Percentiles rank a stretch among this genome's conserved stretches.
These are phyloP conservation scores for Labrus mixtus DNA, from an alignment of 2,113 vertebrate genomes.

Conservation along the genomic window DNA sequence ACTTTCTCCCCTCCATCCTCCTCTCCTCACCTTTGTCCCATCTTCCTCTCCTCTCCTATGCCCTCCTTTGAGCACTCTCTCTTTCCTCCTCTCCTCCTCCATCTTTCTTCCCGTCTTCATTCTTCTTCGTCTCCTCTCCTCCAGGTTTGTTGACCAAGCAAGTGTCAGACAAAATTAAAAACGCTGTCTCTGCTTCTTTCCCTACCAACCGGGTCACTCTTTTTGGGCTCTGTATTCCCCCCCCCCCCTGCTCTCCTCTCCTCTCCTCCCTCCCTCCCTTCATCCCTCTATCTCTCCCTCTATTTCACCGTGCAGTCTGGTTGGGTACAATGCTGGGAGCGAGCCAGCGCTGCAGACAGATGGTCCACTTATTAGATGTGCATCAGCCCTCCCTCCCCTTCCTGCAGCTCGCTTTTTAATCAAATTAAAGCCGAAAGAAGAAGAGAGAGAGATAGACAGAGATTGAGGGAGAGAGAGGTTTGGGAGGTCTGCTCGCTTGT, in stretches of 20 bases:
- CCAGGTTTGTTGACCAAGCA: conserved; percentile 84
- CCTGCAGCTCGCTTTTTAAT: conserved; percentile 98
- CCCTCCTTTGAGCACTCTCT: background rate
- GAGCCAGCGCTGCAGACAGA: conserved; percentile 95
- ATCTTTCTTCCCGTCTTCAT: background rate
- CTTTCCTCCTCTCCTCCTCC: conserved; percentile 20
- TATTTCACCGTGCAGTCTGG: conserved; percentile 77
- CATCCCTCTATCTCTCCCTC: conserved; percentile 57
- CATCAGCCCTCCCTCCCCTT: conserved; percentile 93
- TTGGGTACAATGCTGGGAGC: conserved; percentile 94
- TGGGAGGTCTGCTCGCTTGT: conserved; percentile 64
- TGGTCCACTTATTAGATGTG: conserved; percentile 99
- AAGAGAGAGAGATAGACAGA: conserved; percentile 68
- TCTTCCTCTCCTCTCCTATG: background rate
- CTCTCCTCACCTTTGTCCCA: background rate
- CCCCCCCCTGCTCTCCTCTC: background rate
- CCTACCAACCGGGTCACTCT: conserved; percentile 68
- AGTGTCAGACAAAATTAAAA: conserved; percentile 82
- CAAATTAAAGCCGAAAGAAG: conserved; percentile 95
- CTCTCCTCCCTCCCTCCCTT: conserved; percentile 25
- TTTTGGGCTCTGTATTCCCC: conserved; percentile 28
- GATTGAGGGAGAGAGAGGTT: conserved; percentile 56
- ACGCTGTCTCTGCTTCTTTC: conserved; percentile 82
- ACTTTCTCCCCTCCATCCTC: background rate
- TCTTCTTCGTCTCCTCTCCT: conserved; percentile 52